Conservation (phyloP, 1,140 invertebrate genomes). For the Saccostrea glomerata region DNA sequence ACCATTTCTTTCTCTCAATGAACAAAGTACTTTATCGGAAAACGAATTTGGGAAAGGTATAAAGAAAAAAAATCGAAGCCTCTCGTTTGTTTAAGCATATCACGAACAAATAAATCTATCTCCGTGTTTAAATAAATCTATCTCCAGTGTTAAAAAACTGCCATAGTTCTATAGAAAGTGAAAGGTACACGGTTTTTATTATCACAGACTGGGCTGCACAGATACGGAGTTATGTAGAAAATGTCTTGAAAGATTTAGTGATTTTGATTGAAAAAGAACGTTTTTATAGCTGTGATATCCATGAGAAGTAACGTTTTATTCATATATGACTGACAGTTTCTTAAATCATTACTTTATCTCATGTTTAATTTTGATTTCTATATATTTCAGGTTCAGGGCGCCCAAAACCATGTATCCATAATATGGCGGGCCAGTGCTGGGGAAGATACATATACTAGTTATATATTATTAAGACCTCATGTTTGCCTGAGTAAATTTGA, state of each 20-base stretch:
- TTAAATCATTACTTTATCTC: no score
- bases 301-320: no score
- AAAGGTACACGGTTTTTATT: not conserved
- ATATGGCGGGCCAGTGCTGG: no score
- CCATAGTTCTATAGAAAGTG: not conserved
- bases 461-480: no score
- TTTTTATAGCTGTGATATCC: not conserved
- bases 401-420: no score
- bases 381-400: no score
- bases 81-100: constrained; percentile 25
- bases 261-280: not conserved
- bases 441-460: no score
- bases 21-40: constrained; percentile 4
- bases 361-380: no score
- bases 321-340: no score
- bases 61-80: not conserved
- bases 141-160: not conserved
- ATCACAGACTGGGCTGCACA: not conserved
- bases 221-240: not conserved
- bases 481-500: not conserved
- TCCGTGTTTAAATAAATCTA: not conserved
- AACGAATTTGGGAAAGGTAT: constrained; percentile 16
- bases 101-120: constrained; percentile 32
- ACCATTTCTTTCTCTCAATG: not conserved
- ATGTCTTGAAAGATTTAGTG: not conserved